Evolutionary conservation across 1,140 invertebrate species (phyloP), one percentile per base, ranked within the genome.

Genomic region (Macrostomum lignano): DNA sequence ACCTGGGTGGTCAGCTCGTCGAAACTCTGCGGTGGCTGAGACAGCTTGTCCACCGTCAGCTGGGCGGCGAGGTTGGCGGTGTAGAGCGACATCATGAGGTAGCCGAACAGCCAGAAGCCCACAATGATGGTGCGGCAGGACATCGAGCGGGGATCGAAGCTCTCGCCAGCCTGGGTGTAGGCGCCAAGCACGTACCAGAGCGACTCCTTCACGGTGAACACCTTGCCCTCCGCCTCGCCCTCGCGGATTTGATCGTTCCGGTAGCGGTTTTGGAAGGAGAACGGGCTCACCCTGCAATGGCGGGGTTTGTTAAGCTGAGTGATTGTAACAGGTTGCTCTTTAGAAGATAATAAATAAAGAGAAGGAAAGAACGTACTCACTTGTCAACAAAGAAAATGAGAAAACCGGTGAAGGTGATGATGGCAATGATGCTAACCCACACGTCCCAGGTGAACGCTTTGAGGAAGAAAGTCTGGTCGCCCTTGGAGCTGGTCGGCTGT

Each of bases 51-150:
- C 0, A 91, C 81, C 0, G 81, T 86, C 26, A 86, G 59, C 45
- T 82, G 82, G 6, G 82, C 82, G 19, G 84, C 82, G 43, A 91
- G 64, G 57, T 91, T 93, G 5, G 84, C 84, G 0, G 84, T 91
- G 53, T 93, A 93, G 0, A 79, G 86, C n/a, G 82, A 81, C 46
- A 91, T 88, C 28, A 93, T 81, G 46, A 91, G 86, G 52, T 91
- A 91, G 2, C 79, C 79, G 56, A 91, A 91, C 3, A 91, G 56
- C 84, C 84, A 93, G 82, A 82, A 91, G 1, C 79, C 86, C 1
- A 79, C 82, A 1, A 79, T 82, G 0, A 91, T 71, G 1, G 91
- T 59, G 36, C 79, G 64, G 0, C 81, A 82, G 0, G 77, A 86
- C 0, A 88, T 57, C 57, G 82, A 82, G 48, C 81, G 79, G 19